Evolutionary conservation across 2,797 vertebrate species (phyloP), one percentile per base, ranked within the genome.

Genomic region (Coregonus suidteri): DNA sequence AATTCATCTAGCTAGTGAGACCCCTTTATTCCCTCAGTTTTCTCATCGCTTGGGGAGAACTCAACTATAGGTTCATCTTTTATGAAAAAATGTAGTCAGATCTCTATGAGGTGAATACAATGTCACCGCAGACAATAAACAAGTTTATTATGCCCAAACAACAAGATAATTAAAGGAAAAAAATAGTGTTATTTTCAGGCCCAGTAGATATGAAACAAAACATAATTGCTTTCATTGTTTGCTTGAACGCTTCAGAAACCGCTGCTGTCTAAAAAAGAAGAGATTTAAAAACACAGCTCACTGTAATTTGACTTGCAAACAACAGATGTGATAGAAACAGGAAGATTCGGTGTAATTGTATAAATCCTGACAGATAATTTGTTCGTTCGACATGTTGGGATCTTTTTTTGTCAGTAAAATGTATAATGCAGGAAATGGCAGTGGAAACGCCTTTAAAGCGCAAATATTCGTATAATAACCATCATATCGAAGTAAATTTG

Each of bases 101-200:
- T 81, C 79, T 79, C 82, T 82, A 14, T 4, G 77, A 86, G 86
- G 76, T 80, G 76, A 78, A 81, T 79, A 75, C 67, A 79, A 70
- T 84, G 79, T 76, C 86, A 83, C 62, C 54, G 65, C 77, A 78
- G 74, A 86, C 81, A 83, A 86, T 81, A 80, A 84, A 85, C 72
- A 85, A 74, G 75, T 84, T 69, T 80, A 73, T 87, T 84, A 76
- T 83, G 80, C 73, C 73, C 47, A 69, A 77, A 70, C 75, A 69
- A 78, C 66, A 69, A 72, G 69, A 74, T 77, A 74, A 83, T 81
- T 84, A 83, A 69, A 51, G 15, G 5, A 77, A 74, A 20, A 37
- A 65, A 71, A 77, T 18, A 18, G 35, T 18, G 4, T 68, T 41
- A 65, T 53, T 80, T 71, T 47, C 59, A 35, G 74, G 6, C 77